Base-by-base conservation (phyloP, 2,797 vertebrate genomes). In the Mycteria americana region DNA sequence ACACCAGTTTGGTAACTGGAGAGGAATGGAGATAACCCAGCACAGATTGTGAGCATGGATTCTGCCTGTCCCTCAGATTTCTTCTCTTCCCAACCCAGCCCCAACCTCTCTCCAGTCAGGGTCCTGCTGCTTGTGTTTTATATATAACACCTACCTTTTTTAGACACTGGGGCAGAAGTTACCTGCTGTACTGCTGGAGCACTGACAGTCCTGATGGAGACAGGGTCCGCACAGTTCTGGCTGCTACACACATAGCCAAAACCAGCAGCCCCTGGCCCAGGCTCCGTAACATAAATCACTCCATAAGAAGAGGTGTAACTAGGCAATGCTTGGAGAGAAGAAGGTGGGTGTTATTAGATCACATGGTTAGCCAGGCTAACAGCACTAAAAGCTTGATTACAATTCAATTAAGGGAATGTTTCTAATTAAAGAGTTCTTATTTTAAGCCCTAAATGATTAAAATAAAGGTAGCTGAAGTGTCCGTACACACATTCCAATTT, bases 361-460 rank as follows among this genome's bases (percentile, higher is more conserved):
- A 92, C 91, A 64, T 43, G 75, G 84, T 64, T 93, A 85, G 75
- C 75, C 85, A 72, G 92, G 77, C 89, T 92, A 93, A 57, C 62
- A 85, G 92, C 72, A 93, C 53, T 57, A 91, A 93, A 94, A 94
- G 37, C 93, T 96, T 93, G 94, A 96, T 96, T 97, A 97, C 84
- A 95, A 97, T 95, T 96, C 92, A 97, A 95, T 97, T 96, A 97
- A 92, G 76, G 78, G 62, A 94, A 96, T 57, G 57, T 80, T 97
- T 95, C 91, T 94, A 97, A 96, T 97, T 97, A 92, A 95, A 86
- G 93, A 88, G 33, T 88, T 94, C 75, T 97, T 95, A 97, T 97
- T 97, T 96, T 95, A 97, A 96, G 78, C 50, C 68, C 79, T 85
- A 90, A 95, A 78, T 97, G 93, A 95, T 97, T 96, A 93, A 97